These are phyloP conservation scores for Entomobrya multifasciata DNA, from an alignment of 2,888 invertebrate species.

Conservation along the genomic window DNA sequence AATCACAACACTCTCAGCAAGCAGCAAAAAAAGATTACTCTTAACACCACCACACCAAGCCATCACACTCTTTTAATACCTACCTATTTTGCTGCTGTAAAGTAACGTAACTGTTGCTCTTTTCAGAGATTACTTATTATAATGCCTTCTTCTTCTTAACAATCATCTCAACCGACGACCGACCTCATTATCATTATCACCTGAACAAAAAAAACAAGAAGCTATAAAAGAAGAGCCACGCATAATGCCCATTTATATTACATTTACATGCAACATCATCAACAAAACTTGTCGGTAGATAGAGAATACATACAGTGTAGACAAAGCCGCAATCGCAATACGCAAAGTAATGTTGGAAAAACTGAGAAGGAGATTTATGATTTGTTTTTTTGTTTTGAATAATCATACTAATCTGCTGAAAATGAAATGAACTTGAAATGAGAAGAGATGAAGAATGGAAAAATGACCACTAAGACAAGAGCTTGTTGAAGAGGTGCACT, in stretches of 20 bases:
- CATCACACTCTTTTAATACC: too few relatives aligned
- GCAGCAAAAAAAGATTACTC: not conserved
- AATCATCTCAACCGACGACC: too few relatives aligned
- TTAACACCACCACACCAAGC: too few relatives aligned
- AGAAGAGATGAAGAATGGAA: not conserved
- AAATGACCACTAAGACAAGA: not conserved
- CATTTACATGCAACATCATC: slow-evolving; percentile 54
- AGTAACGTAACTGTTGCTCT: too few relatives aligned
- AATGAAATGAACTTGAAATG: not conserved
- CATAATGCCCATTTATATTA: slow-evolving; percentile 52
- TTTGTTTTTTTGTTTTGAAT: slow-evolving; percentile 39
- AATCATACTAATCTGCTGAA: not conserved
- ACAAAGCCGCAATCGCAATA: not conserved
- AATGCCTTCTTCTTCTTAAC: too few relatives aligned
- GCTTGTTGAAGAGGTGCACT: too few relatives aligned
- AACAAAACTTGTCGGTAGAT: not conserved
- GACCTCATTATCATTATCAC: slow-evolving; percentile 23
- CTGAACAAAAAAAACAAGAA: slow-evolving; percentile 31
- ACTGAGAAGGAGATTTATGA: slow-evolving; percentile 25
- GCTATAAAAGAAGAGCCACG: too few relatives aligned
- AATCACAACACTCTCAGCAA: too few relatives aligned
- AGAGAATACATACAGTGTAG: too few relatives aligned
- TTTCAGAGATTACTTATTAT: too few relatives aligned
- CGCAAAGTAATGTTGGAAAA: not conserved
- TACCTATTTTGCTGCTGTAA: too few relatives aligned